Percentiles rank a stretch among this genome's conserved stretches.
Evolutionary conservation across 2,797 vertebrate species (phyloP).

Genomic region (Danio tinwini): DNA sequence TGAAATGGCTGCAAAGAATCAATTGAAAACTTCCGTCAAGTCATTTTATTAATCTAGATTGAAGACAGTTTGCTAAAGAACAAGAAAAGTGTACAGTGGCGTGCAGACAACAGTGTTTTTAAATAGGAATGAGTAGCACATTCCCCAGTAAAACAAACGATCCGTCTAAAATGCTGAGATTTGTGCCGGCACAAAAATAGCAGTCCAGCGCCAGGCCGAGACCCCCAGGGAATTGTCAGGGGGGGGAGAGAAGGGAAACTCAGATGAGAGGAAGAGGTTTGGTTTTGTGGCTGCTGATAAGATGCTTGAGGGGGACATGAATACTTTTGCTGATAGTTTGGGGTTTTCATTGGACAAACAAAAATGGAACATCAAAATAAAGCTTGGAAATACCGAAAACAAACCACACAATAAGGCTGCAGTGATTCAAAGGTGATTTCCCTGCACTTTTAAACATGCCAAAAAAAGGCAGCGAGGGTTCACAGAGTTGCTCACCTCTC

Average conservation of each 20-base stretch:
- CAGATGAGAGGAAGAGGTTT: constrained; percentile 39
- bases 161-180: constrained; percentile 55
- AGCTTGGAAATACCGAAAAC: constrained; percentile 24
- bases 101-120: constrained; percentile 18
- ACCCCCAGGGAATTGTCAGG: constrained; percentile 32
- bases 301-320: constrained; percentile 27
- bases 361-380: constrained; percentile 43
- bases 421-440: constrained; percentile 30
- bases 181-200: constrained; percentile 56
- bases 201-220: constrained; percentile 40
- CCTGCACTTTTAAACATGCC: constrained; percentile 6
- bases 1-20: too few relatives aligned
- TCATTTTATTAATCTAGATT: not conserved
- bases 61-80: not conserved
- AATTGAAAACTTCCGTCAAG: too few relatives aligned
- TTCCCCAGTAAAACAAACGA: constrained; percentile 57
- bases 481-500: constrained; percentile 80
- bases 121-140: constrained; percentile 48
- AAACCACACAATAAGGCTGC: constrained; percentile 23
- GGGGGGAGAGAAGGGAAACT: constrained; percentile 27
- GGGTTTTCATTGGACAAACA: constrained; percentile 46
- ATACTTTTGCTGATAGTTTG: constrained; percentile 28
- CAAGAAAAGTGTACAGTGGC: not conserved
- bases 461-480: constrained; percentile 15
- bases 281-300: constrained; percentile 50